Evolutionary conservation across 1,140 invertebrate genomes (phyloP).

Genomic region (Battus philenor): DNA sequence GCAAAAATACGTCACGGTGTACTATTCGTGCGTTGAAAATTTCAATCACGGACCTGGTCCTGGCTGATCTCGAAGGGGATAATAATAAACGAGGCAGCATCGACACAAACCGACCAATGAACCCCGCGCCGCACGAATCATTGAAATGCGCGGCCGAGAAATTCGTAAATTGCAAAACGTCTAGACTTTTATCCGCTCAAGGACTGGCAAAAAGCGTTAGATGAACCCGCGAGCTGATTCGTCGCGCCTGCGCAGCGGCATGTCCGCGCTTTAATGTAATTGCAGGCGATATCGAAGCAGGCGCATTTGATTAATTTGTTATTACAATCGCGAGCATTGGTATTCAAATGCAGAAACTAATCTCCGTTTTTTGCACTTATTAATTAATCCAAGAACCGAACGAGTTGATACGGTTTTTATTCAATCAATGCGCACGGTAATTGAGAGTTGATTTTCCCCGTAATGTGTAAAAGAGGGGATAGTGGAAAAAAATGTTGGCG

Average conservation of each 20-base stretch:
- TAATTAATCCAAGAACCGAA: slow-evolving; percentile 11
- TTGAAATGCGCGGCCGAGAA: slow-evolving; percentile 65
- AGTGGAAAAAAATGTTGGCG: not conserved
- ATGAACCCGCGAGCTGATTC: slow-evolving; percentile 42
- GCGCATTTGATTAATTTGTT: slow-evolving; percentile 29
- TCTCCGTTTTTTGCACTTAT: slow-evolving; percentile 6
- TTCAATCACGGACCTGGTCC: slow-evolving; percentile 48
- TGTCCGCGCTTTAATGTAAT: slow-evolving; percentile 29
- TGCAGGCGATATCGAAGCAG: slow-evolving; percentile 36
- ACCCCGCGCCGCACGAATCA: slow-evolving; percentile 60
- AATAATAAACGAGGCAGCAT: slow-evolving; percentile 40
- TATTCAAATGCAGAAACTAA: slow-evolving; percentile 9
- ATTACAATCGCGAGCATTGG: slow-evolving; percentile 4
- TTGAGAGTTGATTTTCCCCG: slow-evolving; percentile 9
- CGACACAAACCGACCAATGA: slow-evolving; percentile 56
- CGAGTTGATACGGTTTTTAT: slow-evolving; percentile 10
- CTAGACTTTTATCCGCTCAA: slow-evolving; percentile 68
- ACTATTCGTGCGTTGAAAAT: slow-evolving; percentile 60
- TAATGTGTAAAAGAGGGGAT: slow-evolving; percentile 1
- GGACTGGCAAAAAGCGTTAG: slow-evolving; percentile 50
- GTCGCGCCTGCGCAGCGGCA: slow-evolving; percentile 43
- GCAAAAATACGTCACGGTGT: slow-evolving; percentile 58
- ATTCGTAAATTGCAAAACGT: slow-evolving; percentile 68
- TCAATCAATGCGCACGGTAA: slow-evolving; percentile 10
- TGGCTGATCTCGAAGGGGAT: slow-evolving; percentile 28